Percentiles rank a stretch among this genome's conserved stretches.
Conservation (phyloP, 2,888 invertebrate species). For the Apodemia hepburni region DNA sequence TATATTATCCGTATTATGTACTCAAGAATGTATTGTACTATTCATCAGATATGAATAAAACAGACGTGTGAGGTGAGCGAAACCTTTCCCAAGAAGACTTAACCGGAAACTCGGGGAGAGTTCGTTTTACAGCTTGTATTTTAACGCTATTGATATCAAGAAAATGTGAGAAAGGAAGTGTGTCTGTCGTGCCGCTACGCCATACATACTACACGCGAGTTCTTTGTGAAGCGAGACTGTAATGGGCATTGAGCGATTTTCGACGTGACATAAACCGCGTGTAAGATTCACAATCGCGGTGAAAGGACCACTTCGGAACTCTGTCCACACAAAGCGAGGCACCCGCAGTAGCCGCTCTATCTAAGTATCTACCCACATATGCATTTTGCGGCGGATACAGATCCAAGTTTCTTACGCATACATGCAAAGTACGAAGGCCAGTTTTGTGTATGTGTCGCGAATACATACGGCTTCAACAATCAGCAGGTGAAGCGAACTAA, state of each 20-base stretch:
- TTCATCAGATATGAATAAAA: constrained; percentile 39
- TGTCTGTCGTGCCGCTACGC: constrained; percentile 65
- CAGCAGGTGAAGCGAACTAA: constrained; percentile 79
- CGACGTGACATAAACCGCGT: constrained; percentile 48
- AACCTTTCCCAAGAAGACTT: constrained; percentile 50
- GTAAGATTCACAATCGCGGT: constrained; percentile 71
- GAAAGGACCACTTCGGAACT: constrained; percentile 60
- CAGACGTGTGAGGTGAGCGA: constrained; percentile 37
- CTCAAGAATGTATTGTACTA: constrained; percentile 28
- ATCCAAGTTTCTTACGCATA: constrained; percentile 75
- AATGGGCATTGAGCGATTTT: constrained; percentile 51
- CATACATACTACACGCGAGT: constrained; percentile 54
- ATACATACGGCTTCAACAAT: constrained; percentile 78
- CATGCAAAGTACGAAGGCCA: constrained; percentile 71
- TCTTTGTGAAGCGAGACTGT: constrained; percentile 60
- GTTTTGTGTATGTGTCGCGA: constrained; percentile 72
- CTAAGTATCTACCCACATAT: constrained; percentile 68
- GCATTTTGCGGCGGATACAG: constrained; percentile 72
- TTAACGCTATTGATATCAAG: constrained; percentile 71
- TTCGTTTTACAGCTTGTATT: constrained; percentile 58
- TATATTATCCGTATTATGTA: constrained; percentile 16
- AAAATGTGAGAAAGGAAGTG: constrained; percentile 79
- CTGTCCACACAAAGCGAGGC: constrained; percentile 63
- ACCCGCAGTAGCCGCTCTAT: constrained; percentile 73
- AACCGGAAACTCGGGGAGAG: constrained; percentile 61